phyloP scores from a whole-genome alignment of 2,113 vertebrate genomes.

The Pygoscelis antarcticus region DNA sequence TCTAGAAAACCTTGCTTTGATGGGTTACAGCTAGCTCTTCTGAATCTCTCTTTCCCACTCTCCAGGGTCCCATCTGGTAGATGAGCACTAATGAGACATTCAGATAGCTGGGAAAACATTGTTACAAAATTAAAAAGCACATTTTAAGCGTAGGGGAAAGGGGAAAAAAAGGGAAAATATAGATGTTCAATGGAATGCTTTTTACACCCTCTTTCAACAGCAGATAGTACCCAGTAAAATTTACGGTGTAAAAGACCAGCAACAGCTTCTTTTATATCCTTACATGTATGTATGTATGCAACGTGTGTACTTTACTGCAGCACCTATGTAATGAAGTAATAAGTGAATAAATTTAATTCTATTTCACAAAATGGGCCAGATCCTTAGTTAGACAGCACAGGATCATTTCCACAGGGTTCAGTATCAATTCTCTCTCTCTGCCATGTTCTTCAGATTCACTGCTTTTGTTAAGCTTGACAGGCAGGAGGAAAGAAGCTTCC shows the following conservation, averaged over 20 bases:
- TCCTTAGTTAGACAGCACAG: neutral
- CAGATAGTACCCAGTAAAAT: neutral
- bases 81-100: neutral
- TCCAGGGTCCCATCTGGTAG: neutral
- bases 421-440: neutral
- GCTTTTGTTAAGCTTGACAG: neutral
- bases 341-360: neutral
- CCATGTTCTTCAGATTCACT: neutral
- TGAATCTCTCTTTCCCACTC: neutral
- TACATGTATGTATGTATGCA: neutral
- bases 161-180: neutral
- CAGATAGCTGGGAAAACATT: neutral
- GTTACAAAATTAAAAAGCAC: neutral
- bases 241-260: neutral
- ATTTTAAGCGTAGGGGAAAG: neutral
- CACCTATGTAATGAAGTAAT: neutral
- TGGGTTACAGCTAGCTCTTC: neutral
- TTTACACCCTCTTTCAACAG: neutral
- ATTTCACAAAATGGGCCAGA: neutral
- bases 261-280: neutral
- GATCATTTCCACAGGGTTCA: neutral
- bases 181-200: neutral
- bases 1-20: neutral
- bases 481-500: constrained; percentile 8
- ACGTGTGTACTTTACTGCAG: neutral